A percentile compares a stretch with the other conserved stretches of the same genome.
Evolutionary conservation across 2,113 vertebrate genomes (phyloP).

Genomic region (Sebastes fasciatus): DNA sequence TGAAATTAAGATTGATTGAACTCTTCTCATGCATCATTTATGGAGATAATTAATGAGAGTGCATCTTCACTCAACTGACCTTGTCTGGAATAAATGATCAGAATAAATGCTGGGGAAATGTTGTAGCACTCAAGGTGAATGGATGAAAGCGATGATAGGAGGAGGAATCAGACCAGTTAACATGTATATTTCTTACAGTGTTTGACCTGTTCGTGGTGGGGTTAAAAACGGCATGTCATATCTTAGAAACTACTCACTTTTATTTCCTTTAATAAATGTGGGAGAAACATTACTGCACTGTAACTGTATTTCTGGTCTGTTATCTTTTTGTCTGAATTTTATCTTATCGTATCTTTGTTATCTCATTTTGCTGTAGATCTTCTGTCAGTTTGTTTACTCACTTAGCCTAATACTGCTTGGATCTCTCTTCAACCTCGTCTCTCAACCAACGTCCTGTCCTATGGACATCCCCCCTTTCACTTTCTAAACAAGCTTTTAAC

Average conservation of each 20-base stretch:
- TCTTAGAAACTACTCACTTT: not conserved
- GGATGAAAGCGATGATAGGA: not conserved
- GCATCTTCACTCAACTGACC: slow-evolving; percentile 52
- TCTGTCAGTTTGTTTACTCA: not conserved
- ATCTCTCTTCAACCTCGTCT: no score
- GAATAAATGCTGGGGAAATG: slow-evolving; percentile 46
- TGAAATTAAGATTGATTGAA: slow-evolving; percentile 64
- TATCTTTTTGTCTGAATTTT: not conserved
- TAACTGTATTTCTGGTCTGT: not conserved
- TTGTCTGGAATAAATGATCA: slow-evolving; percentile 50
- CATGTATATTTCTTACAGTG: not conserved
- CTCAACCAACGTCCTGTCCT: no score
- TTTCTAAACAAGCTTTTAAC: no score
- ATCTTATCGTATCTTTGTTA: not conserved
- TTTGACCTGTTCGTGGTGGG: not conserved
- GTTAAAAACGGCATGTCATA: not conserved
- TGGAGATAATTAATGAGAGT: slow-evolving; percentile 61
- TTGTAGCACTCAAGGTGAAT: slow-evolving; percentile 41
- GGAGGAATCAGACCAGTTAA: not conserved
- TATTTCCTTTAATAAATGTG: not conserved
- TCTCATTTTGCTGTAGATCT: not conserved
- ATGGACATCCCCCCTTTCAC: no score
- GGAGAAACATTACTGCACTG: not conserved
- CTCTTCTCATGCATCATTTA: slow-evolving; percentile 64
- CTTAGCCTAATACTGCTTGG: no score